Evolutionary conservation across 2,797 vertebrate species (phyloP).

Genomic region (Bufotes viridis): DNA sequence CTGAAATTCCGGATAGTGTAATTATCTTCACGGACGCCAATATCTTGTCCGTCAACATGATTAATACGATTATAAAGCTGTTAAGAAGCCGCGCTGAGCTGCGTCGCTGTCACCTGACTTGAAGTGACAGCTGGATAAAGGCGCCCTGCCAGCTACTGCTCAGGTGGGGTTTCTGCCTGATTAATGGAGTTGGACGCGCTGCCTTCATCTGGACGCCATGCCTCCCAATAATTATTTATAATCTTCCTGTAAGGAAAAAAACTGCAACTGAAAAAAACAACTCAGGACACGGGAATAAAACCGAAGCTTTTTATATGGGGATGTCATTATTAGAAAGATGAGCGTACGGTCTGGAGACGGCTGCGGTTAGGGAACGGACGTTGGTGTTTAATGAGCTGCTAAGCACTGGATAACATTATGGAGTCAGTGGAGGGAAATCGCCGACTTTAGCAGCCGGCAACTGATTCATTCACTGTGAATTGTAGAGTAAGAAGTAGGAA

Average conservation of each 20-base stretch:
- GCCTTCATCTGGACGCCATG: not conserved
- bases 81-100: not conserved
- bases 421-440: not conserved
- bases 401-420: not conserved
- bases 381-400: not conserved
- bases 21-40: constrained; percentile 13
- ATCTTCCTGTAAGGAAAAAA: not conserved
- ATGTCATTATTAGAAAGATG: too few relatives aligned
- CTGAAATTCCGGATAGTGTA: constrained; percentile 6
- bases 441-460: not conserved
- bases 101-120: not conserved
- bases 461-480: too few relatives aligned
- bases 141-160: not conserved
- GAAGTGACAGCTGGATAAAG: not conserved
- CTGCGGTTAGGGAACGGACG: too few relatives aligned
- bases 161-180: constrained; percentile 21
- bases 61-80: constrained; percentile 33
- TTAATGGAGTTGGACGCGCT: not conserved
- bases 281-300: not conserved
- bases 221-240: constrained; percentile 5
- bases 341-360: too few relatives aligned
- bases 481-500: too few relatives aligned
- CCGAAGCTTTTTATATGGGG: too few relatives aligned
- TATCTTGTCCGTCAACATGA: constrained; percentile 45
- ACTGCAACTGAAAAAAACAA: not conserved